These are phyloP conservation scores for Bos taurus DNA, from an alignment of 2,113 vertebrate species.

Conservation along the genomic window DNA sequence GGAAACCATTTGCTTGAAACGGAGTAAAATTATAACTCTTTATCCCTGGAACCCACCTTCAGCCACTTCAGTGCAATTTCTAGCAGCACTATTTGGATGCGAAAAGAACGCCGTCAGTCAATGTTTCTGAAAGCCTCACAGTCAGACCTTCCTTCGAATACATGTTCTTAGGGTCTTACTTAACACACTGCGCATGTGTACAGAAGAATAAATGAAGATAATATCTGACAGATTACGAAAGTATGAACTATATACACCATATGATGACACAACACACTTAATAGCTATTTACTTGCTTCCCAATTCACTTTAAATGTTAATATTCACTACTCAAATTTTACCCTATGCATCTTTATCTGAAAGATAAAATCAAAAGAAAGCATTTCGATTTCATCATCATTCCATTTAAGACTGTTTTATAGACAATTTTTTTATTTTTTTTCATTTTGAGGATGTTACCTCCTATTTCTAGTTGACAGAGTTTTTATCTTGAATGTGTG, in stretches of 20 bases:
- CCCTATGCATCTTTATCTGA: slow-evolving; percentile 34
- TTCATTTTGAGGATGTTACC: neutral
- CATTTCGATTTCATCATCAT: neutral
- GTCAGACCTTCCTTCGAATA: slow-evolving; percentile 25
- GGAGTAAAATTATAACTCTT: neutral
- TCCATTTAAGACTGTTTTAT: neutral
- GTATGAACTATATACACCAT: slow-evolving; percentile 72
- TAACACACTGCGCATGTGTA: slow-evolving; percentile 67
- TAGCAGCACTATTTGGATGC: slow-evolving; percentile 49
- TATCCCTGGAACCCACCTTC: neutral
- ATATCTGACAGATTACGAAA: slow-evolving; percentile 64
- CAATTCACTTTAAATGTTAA: slow-evolving; percentile 65
- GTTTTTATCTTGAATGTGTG: neutral
- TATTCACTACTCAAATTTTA: slow-evolving; percentile 59
- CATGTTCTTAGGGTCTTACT: slow-evolving; percentile 50
- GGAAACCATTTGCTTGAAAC: neutral
- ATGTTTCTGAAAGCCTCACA: slow-evolving; percentile 4
- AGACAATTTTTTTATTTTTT: neutral
- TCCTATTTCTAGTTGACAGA: neutral
- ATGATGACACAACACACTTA: slow-evolving; percentile 72
- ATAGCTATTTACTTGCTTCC: slow-evolving; percentile 73
- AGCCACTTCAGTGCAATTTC: neutral
- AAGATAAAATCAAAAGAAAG: neutral
- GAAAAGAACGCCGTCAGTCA: slow-evolving; percentile 31
- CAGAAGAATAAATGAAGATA: slow-evolving; percentile 47